Conservation (phyloP, 2,888 invertebrate genomes). For the Maniola hyperantus region DNA sequence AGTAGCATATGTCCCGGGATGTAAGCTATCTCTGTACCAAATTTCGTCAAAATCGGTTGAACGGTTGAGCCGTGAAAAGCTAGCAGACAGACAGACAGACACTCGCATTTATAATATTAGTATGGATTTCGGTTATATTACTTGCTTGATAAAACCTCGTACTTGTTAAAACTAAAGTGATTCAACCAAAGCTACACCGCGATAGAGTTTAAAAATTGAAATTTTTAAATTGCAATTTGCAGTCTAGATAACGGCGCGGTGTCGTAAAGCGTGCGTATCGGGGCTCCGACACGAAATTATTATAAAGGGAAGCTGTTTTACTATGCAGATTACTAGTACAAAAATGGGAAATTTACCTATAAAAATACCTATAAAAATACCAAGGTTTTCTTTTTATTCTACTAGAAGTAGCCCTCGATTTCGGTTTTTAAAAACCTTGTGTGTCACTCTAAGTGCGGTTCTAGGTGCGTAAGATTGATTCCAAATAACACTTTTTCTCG, state of each 20-base stretch:
- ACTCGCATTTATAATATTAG: too few relatives aligned
- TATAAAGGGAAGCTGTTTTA: slow-evolving; percentile 16
- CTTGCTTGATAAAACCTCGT: too few relatives aligned
- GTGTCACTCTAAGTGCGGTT: not conserved
- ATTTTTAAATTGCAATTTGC: slow-evolving; percentile 16
- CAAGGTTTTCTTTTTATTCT: not conserved
- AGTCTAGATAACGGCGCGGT: slow-evolving; percentile 6
- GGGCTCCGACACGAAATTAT: slow-evolving; percentile 17
- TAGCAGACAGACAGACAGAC: too few relatives aligned
- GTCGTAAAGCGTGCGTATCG: slow-evolving; percentile 21
- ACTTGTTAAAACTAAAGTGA: not conserved
- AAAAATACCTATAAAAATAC: not conserved
- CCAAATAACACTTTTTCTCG: too few relatives aligned
- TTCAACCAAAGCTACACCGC: not conserved
- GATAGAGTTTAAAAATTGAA: slow-evolving; percentile 5
- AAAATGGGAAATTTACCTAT: slow-evolving; percentile 5
- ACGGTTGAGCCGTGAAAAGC: too few relatives aligned
- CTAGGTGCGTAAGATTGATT: too few relatives aligned
- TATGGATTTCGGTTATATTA: too few relatives aligned
- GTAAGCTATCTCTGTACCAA: too few relatives aligned
- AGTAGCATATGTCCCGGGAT: too few relatives aligned
- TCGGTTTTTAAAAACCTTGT: too few relatives aligned
- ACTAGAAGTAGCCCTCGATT: too few relatives aligned
- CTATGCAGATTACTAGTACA: slow-evolving; percentile 15
- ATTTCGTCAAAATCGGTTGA: too few relatives aligned